These are phyloP conservation scores for Ctenopoma multispine DNA, from an alignment of 2,797 vertebrate species.

Conservation along the genomic window DNA sequence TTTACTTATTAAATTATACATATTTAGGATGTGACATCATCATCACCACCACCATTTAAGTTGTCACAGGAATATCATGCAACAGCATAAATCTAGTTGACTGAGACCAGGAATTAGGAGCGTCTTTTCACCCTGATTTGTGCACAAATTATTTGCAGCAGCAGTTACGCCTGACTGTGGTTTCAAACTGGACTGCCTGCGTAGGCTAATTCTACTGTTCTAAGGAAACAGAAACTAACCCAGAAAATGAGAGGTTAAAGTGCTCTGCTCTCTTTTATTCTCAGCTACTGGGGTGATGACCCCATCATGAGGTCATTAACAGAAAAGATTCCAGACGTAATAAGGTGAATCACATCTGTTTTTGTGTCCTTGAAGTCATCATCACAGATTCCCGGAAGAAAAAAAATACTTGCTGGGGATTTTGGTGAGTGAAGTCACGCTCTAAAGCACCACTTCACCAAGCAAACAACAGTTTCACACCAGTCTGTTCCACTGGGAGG, in stretches of 20 bases:
- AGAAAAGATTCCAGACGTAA: constrained; percentile 1
- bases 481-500: constrained; percentile 15
- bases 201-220: constrained; percentile 29
- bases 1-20: background rate
- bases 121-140: background rate
- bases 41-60: background rate
- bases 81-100: no score
- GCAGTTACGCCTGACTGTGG: constrained; percentile 16
- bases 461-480: constrained; percentile 12
- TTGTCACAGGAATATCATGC: constrained; percentile 19
- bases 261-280: constrained; percentile 3
- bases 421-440: background rate
- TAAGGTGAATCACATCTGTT: background rate
- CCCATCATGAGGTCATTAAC: no score
- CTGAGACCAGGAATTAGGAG: background rate
- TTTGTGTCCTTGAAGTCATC: no score
- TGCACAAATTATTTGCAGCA: constrained; percentile 18
- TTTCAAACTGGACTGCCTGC: constrained; percentile 14
- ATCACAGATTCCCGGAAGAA: no score
- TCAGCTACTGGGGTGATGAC: no score
- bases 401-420: background rate
- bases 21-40: no score
- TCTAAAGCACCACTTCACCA: background rate
- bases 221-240: constrained; percentile 15
- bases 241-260: constrained; percentile 27